Base-by-base conservation (phyloP, 2,888 invertebrate species). In the Phlogophora meticulosa region DNA sequence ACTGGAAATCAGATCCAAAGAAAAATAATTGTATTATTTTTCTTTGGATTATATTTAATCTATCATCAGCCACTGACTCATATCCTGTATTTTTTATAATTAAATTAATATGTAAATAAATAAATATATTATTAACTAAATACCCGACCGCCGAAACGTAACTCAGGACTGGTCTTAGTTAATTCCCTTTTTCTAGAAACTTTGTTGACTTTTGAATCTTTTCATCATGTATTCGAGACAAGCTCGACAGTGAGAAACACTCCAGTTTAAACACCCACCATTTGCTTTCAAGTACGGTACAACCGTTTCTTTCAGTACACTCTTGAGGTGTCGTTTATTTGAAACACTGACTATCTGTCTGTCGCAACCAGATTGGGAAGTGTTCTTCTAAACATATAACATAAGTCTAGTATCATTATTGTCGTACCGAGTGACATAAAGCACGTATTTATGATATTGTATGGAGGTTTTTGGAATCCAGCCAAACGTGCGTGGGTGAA, bases 311-410 rank as follows among this genome's bases (percentile, higher is more conserved):
- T 75, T 53, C 66, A 66, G 55, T 40, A 55, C 4, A 38, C 64
- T 51, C 59, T 62, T 48, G 46, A 67, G 28, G 56, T 65, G 43
- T 60, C 62, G 48, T 75, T 78, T 58, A 55, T 55, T 55, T 67
- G 66, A 76, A 34, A 72, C 36, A 78, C 49, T 34, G 66, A 59
- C 48, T 46, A 61, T 49, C 51, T 55, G 57, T 42, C 53, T 48
- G 78, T 78, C 73, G 22, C 52, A 62, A 45, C 15, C 78, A 78
- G 76, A 72, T 71, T 48, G 34, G 40, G 24, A 74, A 64, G 57
- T 55, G 56, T 80, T 62, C 45, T 67, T 36, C 52, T 51, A 63
- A 60, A 59, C 58, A 46, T 64, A 67, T 68, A 59, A 63, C 46
- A 45, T 22, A 40, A 55, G 32, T 55, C 40, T 60, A 62, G 63